These are phyloP conservation scores for Pyrgilauda ruficollis DNA, from an alignment of 2,113 vertebrate species.

Conservation along the genomic window DNA sequence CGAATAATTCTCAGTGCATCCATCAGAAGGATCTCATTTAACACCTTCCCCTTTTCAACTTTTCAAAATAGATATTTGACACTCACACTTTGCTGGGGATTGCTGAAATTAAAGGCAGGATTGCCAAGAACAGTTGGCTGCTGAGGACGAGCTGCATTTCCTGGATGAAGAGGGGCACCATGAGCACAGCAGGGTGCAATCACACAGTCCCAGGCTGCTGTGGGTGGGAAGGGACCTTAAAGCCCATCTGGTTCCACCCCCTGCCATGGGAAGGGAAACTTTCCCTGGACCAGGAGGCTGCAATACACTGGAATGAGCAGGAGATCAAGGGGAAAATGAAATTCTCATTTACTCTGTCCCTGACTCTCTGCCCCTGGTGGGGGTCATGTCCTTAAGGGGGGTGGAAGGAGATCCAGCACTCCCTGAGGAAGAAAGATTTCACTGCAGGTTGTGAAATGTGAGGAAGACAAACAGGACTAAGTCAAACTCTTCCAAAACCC, in stretches of 20 bases:
- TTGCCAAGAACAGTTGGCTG: neutral
- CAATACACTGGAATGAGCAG: neutral
- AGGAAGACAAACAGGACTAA: neutral
- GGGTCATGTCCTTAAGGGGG: fast-evolving
- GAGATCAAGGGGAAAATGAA: neutral
- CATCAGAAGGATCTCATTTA: neutral
- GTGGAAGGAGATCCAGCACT: neutral
- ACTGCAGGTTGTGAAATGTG: neutral
- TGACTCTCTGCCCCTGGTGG: neutral
- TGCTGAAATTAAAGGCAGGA: neutral
- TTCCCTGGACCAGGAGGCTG: neutral
- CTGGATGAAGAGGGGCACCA: neutral
- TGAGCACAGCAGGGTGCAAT: neutral
- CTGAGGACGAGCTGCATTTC: neutral
- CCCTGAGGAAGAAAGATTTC: neutral
- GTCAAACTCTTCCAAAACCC: neutral
- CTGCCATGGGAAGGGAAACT: neutral
- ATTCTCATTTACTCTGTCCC: neutral
- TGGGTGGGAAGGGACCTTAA: neutral
- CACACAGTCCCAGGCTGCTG: too few species aligned
- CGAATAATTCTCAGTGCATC: neutral
- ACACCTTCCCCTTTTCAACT: neutral
- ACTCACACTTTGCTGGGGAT: neutral
- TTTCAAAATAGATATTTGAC: neutral
- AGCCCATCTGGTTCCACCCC: neutral